phyloP scores from a whole-genome alignment of 2,113 vertebrate species.

The Sorex araneus region DNA sequence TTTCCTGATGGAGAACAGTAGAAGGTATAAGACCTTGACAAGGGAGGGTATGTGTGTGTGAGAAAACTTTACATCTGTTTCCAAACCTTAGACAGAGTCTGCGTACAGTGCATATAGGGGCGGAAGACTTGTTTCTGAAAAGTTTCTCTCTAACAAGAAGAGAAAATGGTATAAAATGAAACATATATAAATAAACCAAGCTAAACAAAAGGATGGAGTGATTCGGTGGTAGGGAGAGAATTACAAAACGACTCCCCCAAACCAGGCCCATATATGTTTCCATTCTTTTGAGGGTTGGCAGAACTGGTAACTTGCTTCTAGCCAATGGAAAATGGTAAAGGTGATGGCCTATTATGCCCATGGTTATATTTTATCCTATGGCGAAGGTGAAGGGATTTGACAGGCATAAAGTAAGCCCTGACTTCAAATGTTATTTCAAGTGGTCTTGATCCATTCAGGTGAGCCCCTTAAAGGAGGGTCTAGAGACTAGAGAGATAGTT shows the following conservation, averaged over 20 bases:
- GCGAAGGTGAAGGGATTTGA: conserved; percentile 20
- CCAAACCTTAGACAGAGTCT: conserved; percentile 40
- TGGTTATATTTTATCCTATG: not conserved
- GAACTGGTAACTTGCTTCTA: not conserved
- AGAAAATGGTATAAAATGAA: not conserved
- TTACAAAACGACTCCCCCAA: not conserved
- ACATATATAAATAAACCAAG: not conserved
- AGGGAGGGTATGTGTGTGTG: not conserved
- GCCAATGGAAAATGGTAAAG: not conserved
- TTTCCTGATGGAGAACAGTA: not conserved
- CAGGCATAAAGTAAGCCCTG: not conserved
- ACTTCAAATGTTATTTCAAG: too few relatives aligned
- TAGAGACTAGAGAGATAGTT: too few relatives aligned
- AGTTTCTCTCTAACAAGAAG: not conserved
- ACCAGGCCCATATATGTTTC: not conserved
- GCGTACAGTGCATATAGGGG: not conserved
- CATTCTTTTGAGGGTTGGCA: not conserved
- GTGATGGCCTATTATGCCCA: not conserved
- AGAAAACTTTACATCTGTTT: not conserved
- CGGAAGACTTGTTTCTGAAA: conserved; percentile 50
- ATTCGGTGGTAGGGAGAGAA: conserved; percentile 10
- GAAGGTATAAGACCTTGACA: conserved; percentile 34
- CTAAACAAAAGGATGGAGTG: not conserved
- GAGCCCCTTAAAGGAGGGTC: not conserved
- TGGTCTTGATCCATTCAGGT: not conserved